Evolutionary conservation across 2,797 vertebrate genomes (phyloP), one percentile per base, ranked within the genome.

Genomic region (Chrosomus eos): DNA sequence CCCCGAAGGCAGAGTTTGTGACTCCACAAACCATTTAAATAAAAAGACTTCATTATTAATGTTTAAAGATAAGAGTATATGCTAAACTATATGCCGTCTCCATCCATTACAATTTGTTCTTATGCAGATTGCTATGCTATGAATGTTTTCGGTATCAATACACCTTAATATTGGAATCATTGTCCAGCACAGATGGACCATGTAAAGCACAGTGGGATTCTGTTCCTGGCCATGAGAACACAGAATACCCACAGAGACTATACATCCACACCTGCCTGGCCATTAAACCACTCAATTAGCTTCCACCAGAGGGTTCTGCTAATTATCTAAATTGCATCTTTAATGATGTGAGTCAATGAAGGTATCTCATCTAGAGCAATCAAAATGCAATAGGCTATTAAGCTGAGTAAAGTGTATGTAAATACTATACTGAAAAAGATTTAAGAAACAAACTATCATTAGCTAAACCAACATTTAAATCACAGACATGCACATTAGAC

Each of bases 231-330:
- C 83, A 60, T 26, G 11, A 31, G 38, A 86, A 75, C 51, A 70
- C 67, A 23, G 53, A 43, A 80, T 26, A 64, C 73, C 81, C 86
- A 83, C 43, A 71, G 77, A 84, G 62, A 84, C 66, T 66, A 58
- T 74, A 78, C 55, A 78, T 70, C 43, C 60, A 58, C 68, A 72
- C 68, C 68, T 78, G 48, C 28, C 68, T 23, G 70, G 23, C 53
- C 33, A 53, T 77, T 76, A 73, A 89, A 28, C 70, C 85, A 80
- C 87, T 84, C 82, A 89, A 88, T 89, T 89, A 89, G 53, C 80
- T 87, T 89, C 82, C 87, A 83, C 87, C 87, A 85, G 75, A 87
- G 87, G 86, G 86, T 85, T 58, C 87, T 86, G 23, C 55, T 83
- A 86, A 86, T 85, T 81, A 83, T 83, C 36, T 62, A 62, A 85